These are phyloP conservation scores for Lepidochitona cinerea DNA, from an alignment of 2,888 invertebrate genomes.

Conservation along the genomic window DNA sequence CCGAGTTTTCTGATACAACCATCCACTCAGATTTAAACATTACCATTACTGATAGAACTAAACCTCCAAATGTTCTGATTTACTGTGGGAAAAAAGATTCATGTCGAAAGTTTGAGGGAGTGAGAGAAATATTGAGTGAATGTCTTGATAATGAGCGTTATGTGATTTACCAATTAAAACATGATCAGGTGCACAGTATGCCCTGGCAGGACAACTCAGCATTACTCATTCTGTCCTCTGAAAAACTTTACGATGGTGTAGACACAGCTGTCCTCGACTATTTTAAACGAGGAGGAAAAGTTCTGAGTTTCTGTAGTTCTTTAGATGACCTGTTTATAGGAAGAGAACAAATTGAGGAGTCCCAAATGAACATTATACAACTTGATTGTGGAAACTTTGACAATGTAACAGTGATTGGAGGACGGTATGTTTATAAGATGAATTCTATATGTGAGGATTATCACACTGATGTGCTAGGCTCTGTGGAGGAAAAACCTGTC, in stretches of 20 bases:
- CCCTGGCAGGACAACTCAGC: conserved; percentile 67
- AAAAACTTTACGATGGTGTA: conserved; percentile 49
- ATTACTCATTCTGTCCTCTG: conserved; percentile 54
- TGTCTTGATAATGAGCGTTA: conserved; percentile 60
- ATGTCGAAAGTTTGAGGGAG: conserved; percentile 49
- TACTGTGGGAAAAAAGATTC: conserved; percentile 66
- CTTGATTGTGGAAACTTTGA: conserved; percentile 25
- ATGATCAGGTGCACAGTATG: conserved; percentile 48
- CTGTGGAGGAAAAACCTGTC: conserved; percentile 31
- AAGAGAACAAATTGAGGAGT: conserved; percentile 31
- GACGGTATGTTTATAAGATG: conserved; percentile 38
- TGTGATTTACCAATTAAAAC: conserved; percentile 63
- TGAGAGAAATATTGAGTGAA: conserved; percentile 46
- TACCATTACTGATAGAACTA: conserved; percentile 19
- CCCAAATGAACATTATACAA: conserved; percentile 26
- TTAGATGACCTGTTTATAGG: conserved; percentile 42
- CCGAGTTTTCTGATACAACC: background rate
- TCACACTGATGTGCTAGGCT: conserved; percentile 12
- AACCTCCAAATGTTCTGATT: conserved; percentile 68
- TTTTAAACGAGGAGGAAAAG: conserved; percentile 49
- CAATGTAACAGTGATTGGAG: conserved; percentile 44
- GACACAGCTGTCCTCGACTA: conserved; percentile 49
- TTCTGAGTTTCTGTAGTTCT: conserved; percentile 47
- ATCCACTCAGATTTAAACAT: background rate
- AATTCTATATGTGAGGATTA: background rate